Conservation (phyloP, 30 jellyfish, hydroid and myxozoan species). For the Haliclystus octoradiatus region DNA sequence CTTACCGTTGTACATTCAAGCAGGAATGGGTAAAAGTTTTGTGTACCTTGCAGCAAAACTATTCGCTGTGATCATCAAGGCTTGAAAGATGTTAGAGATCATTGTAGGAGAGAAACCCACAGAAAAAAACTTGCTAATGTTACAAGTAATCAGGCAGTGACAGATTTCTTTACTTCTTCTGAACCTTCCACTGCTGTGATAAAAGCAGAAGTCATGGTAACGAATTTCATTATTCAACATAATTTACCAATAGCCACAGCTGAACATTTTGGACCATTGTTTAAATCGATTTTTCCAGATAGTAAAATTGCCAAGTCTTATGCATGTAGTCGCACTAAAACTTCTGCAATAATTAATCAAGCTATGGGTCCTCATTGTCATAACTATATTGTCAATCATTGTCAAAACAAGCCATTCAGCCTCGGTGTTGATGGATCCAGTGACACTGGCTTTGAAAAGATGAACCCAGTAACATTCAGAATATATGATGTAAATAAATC, state of each 20-base stretch:
- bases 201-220: constrained; percentile 5
- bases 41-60: constrained; percentile 22
- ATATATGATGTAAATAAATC: constrained; percentile 43
- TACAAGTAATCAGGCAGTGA: too few species aligned
- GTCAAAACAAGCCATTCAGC: constrained; percentile 30
- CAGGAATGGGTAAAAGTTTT: constrained; percentile 13
- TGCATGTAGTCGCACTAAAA: constrained; percentile 1
- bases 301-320: constrained; percentile 6
- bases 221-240: constrained; percentile 52
- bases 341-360: not conserved
- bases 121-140: constrained; percentile 20
- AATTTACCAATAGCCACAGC: constrained; percentile 43
- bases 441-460: constrained; percentile 60
- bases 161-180: too few species aligned
- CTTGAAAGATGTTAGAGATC: constrained; percentile 40
- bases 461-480: constrained; percentile 45
- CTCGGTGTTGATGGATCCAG: constrained; percentile 64
- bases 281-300: constrained; percentile 38
- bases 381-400: constrained; percentile 8
- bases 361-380: constrained; percentile 45
- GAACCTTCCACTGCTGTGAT: too few species aligned
- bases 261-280: constrained; percentile 41
- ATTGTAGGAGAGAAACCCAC: constrained; percentile 18
- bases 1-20: too few species aligned
- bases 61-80: constrained; percentile 54